Base-by-base conservation (phyloP, 2,113 vertebrate species). In the Smithornis capensis region DNA sequence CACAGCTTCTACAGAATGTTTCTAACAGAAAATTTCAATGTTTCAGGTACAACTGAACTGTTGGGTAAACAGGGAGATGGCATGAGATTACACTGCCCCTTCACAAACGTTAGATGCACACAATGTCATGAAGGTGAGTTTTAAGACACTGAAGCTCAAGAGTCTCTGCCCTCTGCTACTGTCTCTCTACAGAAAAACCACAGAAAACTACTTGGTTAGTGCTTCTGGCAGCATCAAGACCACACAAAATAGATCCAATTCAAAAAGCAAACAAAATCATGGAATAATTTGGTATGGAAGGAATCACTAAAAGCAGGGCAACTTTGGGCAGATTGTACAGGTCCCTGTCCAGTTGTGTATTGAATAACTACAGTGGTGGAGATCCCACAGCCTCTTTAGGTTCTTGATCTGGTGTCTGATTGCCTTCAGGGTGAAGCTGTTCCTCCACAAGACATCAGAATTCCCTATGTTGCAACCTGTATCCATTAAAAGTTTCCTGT, bases 381-480 rank as follows among this genome's bases (percentile, higher is more conserved):
- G 55, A 78, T 9, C 19, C 40, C 65, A 50, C 44, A 65, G 45
- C 14, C 33, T 35, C 53, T 60, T 37, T 5, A 53, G 50, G 29
- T 13, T 28, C 22, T 31, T 19, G 13, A 42, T 37, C 33, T 56
- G 13, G 9, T 45, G 4, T 21, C 23, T 49, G 44, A 56, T 10
- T 19, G 15, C 19, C 29, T 53, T 55, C 12, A 24, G 8, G 11
- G n/a, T 4, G 14, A 77, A 59, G 27, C 19, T 31, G 14, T 3
- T 7, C 10, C 21, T 21, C 33, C 3, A 0, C 2, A 9, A 40
- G 55, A 16, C 27, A 33, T 7, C 9, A 28, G 23, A 59, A 69
- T 29, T 52, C 27, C 37, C 35, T 10, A 5, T 12, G 4, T 21
- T 71, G 22, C n/a, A 78, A 16, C 21, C 62, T 4, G 2, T 8